Evolutionary conservation across 2,113 vertebrate genomes (phyloP).

Genomic region (Climacteris rufus): DNA sequence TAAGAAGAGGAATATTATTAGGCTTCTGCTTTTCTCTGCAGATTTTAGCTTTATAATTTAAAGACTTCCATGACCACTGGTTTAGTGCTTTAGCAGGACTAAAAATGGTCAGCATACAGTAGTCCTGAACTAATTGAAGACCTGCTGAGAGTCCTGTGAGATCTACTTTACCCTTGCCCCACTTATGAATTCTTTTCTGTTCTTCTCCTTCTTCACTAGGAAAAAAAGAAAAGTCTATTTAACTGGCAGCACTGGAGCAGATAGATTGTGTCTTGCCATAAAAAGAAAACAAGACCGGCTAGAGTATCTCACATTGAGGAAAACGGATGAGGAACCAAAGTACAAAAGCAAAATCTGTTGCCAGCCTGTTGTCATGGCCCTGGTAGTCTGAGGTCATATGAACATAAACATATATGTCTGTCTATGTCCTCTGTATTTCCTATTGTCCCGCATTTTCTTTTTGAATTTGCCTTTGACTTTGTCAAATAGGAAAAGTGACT

Average conservation of each 20-base stretch:
- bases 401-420: rapidly evolving
- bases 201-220: not conserved
- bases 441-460: not conserved
- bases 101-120: not conserved
- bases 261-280: not conserved
- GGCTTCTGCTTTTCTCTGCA: not conserved
- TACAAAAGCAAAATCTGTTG: not conserved
- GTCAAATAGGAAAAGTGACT: not conserved
- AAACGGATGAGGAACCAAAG: not conserved
- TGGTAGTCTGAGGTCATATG: not conserved
- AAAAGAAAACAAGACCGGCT: not conserved
- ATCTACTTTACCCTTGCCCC: not conserved
- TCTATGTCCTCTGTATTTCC: not conserved
- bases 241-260: not conserved
- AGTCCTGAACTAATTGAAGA: not conserved
- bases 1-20: not conserved
- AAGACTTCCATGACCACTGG: not conserved
- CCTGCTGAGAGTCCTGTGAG: not conserved
- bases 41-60: not conserved
- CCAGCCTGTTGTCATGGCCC: not conserved
- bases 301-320: not conserved
- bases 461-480: not conserved
- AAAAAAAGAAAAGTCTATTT: not conserved
- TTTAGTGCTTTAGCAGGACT: not conserved
- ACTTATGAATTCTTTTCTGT: not conserved